These are phyloP conservation scores for Ferrisia virgata DNA, from an alignment of 2,888 invertebrate genomes.

Conservation along the genomic window DNA sequence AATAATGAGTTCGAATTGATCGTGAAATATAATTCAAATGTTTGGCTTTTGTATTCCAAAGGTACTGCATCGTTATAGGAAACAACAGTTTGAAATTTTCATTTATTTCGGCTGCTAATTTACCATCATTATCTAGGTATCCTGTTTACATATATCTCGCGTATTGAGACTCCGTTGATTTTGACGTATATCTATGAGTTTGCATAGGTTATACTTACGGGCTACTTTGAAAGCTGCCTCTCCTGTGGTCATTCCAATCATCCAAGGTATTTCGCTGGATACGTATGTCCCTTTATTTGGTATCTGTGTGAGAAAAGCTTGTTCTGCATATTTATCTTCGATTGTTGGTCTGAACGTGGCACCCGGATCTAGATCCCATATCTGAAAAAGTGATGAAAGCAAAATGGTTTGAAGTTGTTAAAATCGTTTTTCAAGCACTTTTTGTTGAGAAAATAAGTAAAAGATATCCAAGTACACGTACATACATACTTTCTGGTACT, in stretches of 20 bases:
- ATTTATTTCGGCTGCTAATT: not conserved
- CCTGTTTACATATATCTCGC: no score
- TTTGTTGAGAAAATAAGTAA: not conserved
- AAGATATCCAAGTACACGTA: not conserved
- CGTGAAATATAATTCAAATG: not conserved
- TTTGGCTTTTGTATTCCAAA: not conserved
- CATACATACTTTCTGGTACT: not conserved
- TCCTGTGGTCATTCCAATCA: conserved; percentile 69
- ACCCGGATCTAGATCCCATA: conserved; percentile 76
- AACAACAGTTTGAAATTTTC: not conserved
- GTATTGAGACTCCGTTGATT: not conserved
- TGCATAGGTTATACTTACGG: conserved; percentile 52
- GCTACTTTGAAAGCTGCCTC: conserved; percentile 69
- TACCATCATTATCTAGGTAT: not conserved
- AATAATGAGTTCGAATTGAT: not conserved
- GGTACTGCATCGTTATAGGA: not conserved
- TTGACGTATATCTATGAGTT: not conserved
- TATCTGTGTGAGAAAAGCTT: conserved; percentile 66
- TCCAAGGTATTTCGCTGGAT: conserved; percentile 61
- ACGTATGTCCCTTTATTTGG: conserved; percentile 53
- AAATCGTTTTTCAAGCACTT: no score
- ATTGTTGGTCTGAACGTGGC: conserved; percentile 75
- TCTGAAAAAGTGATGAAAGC: conserved; percentile 54
- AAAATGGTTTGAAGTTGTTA: no score
- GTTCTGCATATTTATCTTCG: conserved; percentile 63